Percentiles rank a stretch among this genome's conserved stretches.
phyloP scores from a whole-genome alignment of 2,797 vertebrate species.

The Uromys caudimaculatus region DNA sequence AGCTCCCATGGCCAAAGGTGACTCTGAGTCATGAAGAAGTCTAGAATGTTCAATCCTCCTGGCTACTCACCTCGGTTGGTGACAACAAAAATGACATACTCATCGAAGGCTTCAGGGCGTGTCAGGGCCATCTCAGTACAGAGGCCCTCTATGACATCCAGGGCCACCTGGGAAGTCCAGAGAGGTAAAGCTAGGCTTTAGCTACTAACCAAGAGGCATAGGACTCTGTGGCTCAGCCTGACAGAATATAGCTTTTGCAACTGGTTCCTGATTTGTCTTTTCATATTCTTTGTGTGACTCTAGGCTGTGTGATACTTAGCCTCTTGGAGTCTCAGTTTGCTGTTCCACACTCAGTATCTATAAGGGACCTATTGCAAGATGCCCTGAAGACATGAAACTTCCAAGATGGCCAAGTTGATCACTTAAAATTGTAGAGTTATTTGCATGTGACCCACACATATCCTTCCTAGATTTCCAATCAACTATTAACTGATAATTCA shows the following conservation, averaged over 20 bases:
- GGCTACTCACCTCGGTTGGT: conserved; percentile 91
- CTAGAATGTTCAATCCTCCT: not conserved
- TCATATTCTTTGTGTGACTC: not conserved
- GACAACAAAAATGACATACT: conserved; percentile 96
- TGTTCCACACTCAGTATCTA: not conserved
- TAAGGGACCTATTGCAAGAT: not conserved
- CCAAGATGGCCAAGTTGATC: not conserved
- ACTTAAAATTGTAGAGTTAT: not conserved
- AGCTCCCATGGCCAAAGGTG: not conserved
- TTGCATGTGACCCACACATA: not conserved
- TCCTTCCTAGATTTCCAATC: not conserved
- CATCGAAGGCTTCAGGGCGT: conserved; percentile 91
- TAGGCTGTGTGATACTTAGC: not conserved
- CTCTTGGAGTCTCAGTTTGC: not conserved
- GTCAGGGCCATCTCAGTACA: conserved; percentile 96
- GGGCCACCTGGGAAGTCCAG: conserved; percentile 89
- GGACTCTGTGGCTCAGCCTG: too few species aligned
- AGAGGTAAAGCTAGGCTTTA: not conserved
- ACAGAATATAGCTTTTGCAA: not conserved
- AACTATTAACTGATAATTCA: not conserved
- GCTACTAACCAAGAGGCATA: not conserved
- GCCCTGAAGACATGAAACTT: not conserved
- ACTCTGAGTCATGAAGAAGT: not conserved
- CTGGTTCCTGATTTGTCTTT: not conserved
- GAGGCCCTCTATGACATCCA: conserved; percentile 95